A percentile compares a stretch with the other conserved stretches of the same genome.
Conservation (phyloP, 2,888 invertebrate genomes). For the Ceriagrion tenellum region DNA sequence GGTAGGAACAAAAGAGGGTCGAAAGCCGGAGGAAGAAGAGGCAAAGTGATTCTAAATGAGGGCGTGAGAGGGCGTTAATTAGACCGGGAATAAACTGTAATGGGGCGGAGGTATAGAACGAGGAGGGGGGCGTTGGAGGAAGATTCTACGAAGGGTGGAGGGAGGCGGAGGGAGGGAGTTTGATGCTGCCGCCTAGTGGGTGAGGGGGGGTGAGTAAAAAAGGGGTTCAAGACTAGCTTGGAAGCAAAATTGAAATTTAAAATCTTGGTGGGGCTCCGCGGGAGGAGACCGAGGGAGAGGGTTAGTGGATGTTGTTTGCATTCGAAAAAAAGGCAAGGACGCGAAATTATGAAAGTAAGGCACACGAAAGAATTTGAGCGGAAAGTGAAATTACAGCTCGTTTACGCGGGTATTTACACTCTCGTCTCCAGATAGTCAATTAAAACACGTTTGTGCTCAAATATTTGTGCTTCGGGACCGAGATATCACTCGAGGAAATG, state of each 20-base stretch:
- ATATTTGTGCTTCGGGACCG: background rate
- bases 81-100: constrained; percentile 8
- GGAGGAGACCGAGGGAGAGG: background rate
- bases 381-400: background rate
- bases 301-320: background rate
- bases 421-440: background rate
- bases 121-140: background rate
- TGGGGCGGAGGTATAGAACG: background rate
- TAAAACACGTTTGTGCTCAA: background rate
- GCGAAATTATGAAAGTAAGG: background rate
- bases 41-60: constrained; percentile 8
- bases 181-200: background rate
- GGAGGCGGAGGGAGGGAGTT: background rate
- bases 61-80: constrained; percentile 18
- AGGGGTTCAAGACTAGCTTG: background rate
- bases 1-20: too few species aligned
- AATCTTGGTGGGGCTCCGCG: background rate
- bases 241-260: constrained; percentile 1
- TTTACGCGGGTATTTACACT: background rate
- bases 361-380: background rate
- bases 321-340: background rate
- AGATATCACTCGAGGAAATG: background rate
- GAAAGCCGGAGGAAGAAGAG: background rate
- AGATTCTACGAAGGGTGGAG: background rate
- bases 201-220: background rate